Conservation (phyloP, 1,140 invertebrate genomes). For the Cylas formicarius region DNA sequence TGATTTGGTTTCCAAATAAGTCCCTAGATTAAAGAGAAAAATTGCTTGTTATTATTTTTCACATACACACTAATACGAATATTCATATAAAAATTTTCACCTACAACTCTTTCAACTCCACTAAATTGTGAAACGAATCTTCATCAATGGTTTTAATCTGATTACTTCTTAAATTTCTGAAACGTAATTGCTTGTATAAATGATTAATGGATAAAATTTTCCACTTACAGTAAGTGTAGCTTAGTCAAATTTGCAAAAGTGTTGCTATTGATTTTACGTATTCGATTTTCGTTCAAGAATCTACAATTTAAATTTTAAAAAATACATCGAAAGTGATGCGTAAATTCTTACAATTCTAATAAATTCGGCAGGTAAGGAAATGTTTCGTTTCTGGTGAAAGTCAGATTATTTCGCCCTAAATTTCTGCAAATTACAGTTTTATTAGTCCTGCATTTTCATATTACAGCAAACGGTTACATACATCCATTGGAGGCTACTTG, state of each 20-base stretch:
- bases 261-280: conserved; percentile 2
- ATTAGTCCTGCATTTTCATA: too few relatives aligned
- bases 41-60: too few relatives aligned
- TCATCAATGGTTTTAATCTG: conserved; percentile 41
- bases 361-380: conserved; percentile 46
- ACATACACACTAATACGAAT: too few relatives aligned
- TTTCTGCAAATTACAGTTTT: conserved; percentile 32
- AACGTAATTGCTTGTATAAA: conserved; percentile 1
- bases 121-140: conserved; percentile 43
- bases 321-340: conserved; percentile 9
- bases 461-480: conserved; percentile 5
- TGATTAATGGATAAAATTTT: conserved; percentile 3
- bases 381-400: conserved; percentile 35
- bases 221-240: conserved; percentile 13
- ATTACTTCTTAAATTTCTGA: conserved; percentile 39
- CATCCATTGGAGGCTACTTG: conserved; percentile 8
- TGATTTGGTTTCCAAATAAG: conserved; percentile 7
- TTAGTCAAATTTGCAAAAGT: conserved; percentile 6
- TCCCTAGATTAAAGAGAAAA: conserved; percentile 10
- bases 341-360: conserved; percentile 47
- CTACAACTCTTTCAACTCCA: conserved; percentile 48
- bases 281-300: conserved; percentile 8
- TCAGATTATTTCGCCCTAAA: conserved; percentile 47
- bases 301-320: conserved; percentile 20
- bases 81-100: conserved; percentile 27